A percentile compares a stretch with the other conserved stretches of the same genome.
Evolutionary conservation across 2,797 vertebrate species (phyloP).

Genomic region (Cyclura pinguis): DNA sequence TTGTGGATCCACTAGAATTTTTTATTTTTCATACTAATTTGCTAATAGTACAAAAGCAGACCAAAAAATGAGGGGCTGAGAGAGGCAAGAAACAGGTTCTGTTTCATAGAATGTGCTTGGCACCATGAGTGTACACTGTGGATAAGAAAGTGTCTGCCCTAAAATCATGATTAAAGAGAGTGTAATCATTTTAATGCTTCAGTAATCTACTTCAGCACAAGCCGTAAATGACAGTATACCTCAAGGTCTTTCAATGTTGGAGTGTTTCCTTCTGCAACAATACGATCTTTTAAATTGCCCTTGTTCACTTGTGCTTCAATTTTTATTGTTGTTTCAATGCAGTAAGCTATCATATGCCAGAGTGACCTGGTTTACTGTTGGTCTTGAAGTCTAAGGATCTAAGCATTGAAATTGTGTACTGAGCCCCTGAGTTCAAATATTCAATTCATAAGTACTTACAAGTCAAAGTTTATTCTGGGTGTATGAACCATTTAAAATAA

Average conservation of each 20-base stretch:
- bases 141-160: background rate
- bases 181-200: background rate
- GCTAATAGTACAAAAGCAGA: constrained; percentile 20
- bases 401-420: background rate
- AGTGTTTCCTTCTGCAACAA: constrained; percentile 31
- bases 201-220: background rate
- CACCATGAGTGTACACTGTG: too few species aligned
- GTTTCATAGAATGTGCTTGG: background rate
- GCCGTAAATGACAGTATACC: constrained; percentile 23
- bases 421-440: too few species aligned
- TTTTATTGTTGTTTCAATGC: background rate
- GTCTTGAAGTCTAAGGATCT: background rate
- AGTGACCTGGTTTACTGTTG: background rate
- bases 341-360: accelerated
- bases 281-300: background rate
- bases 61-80: background rate
- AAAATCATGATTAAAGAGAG: background rate
- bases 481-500: too few species aligned
- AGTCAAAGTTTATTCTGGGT: too few species aligned
- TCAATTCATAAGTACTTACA: background rate
- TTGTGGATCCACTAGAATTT: background rate
- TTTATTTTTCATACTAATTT: constrained; percentile 27
- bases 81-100: background rate
- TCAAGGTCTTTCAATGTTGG: constrained; percentile 19
- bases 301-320: background rate